Conservation (phyloP, 1,140 invertebrate genomes). For the Cardiocondyla obscurior region DNA sequence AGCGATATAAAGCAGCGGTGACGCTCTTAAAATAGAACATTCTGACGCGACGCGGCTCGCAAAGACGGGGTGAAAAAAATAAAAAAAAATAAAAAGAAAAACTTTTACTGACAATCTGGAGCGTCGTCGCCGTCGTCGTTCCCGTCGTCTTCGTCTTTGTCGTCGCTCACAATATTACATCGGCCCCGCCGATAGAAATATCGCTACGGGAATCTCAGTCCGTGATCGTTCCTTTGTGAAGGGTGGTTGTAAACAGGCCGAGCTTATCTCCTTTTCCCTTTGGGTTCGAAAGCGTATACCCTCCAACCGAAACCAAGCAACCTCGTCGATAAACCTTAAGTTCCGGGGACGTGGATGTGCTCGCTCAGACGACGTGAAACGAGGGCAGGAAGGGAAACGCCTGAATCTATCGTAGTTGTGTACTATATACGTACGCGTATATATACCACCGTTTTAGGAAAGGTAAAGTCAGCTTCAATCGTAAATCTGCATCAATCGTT, state of each 20-base stretch:
- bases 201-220: conserved; percentile 64
- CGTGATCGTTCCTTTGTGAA: conserved; percentile 66
- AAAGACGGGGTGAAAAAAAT: too few relatives aligned
- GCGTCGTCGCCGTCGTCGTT: conserved; percentile 6
- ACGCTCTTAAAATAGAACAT: conserved; percentile 64
- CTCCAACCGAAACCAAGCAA: conserved; percentile 70
- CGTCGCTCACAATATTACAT: conserved; percentile 41
- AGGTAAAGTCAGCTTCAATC: neutral
- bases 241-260: conserved; percentile 68
- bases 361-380: conserved; percentile 54
- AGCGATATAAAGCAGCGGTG: conserved; percentile 27
- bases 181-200: conserved; percentile 58
- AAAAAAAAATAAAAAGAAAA: too few relatives aligned
- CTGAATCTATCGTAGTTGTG: conserved; percentile 28
- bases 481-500: conserved; percentile 29
- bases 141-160: neutral
- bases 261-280: conserved; percentile 65
- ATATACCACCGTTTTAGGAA: conserved; percentile 14
- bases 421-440: neutral
- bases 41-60: conserved; percentile 36
- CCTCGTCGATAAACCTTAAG: conserved; percentile 71
- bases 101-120: conserved; percentile 30
- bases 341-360: conserved; percentile 53
- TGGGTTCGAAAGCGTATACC: conserved; percentile 49
- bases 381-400: conserved; percentile 57